Evolutionary conservation across 1,140 invertebrate species (phyloP).

Genomic region (Drosophila quadrilineata): DNA sequence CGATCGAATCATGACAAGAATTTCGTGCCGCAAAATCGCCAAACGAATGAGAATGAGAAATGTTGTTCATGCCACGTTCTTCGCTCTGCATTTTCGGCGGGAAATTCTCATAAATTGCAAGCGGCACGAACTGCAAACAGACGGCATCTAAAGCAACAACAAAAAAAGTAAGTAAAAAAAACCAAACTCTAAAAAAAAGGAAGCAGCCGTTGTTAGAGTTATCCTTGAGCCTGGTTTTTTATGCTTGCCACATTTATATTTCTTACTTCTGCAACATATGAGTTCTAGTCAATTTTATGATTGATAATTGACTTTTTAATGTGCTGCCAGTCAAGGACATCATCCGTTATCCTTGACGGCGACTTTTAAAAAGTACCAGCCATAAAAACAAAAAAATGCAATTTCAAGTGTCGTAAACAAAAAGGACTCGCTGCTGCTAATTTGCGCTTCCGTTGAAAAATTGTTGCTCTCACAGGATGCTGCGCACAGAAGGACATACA

Average conservation of each 20-base stretch:
- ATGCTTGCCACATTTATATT: conserved; percentile 27
- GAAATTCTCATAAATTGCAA: conserved; percentile 70
- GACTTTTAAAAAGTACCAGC: neutral
- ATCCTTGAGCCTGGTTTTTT: conserved; percentile 66
- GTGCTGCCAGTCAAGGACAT: conserved; percentile 48
- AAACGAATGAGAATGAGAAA: conserved; percentile 78
- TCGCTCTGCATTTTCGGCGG: conserved; percentile 63
- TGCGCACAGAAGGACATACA: conserved; percentile 36
- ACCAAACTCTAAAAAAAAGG: no score
- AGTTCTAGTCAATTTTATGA: conserved; percentile 47
- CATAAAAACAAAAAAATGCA: conserved; percentile 68
- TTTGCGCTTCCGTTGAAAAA: conserved; percentile 74
- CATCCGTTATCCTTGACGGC: conserved; percentile 1
- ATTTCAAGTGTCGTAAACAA: conserved; percentile 66
- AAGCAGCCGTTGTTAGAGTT: no score
- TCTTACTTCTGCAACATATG: conserved; percentile 31
- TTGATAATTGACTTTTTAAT: conserved; percentile 64
- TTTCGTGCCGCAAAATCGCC: conserved; percentile 63
- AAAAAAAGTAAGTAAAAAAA: neutral
- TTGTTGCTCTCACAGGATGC: conserved; percentile 63
- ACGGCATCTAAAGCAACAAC: conserved; percentile 10
- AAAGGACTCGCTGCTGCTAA: conserved; percentile 53
- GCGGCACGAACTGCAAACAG: conserved; percentile 66
- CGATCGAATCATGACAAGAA: conserved; percentile 80
- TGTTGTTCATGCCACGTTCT: conserved; percentile 70